Conservation (phyloP, 2,888 invertebrate genomes). For the Morpho helenor region DNA sequence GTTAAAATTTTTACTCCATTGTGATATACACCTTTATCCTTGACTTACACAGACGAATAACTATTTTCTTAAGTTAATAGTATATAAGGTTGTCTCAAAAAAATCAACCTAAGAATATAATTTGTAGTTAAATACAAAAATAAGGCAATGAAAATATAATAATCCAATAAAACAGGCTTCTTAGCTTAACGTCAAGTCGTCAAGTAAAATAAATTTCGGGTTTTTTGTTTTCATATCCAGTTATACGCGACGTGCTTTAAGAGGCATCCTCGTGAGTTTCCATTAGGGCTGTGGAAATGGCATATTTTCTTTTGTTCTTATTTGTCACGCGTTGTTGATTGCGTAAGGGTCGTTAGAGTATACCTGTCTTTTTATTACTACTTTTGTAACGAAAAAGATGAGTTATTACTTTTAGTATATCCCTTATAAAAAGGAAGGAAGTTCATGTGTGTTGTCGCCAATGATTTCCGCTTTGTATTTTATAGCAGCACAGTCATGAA, state of each 20-base stretch:
- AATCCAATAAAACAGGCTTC: constrained; percentile 10
- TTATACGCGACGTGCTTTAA: constrained; percentile 11
- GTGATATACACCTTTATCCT: too few species aligned
- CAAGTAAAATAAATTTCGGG: constrained; percentile 7
- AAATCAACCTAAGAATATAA: too few species aligned
- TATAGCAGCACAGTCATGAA: too few species aligned
- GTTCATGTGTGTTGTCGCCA: too few species aligned
- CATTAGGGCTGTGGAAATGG: constrained; percentile 10
- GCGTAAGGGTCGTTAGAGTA: constrained; percentile 4
- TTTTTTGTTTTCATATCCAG: constrained; percentile 11
- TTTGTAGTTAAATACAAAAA: not conserved
- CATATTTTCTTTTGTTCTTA: constrained; percentile 9
- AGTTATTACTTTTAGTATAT: constrained; percentile 1
- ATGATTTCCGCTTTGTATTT: too few species aligned
- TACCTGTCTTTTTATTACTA: constrained; percentile 4
- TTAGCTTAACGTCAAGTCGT: constrained; percentile 7
- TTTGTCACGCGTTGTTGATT: constrained; percentile 10
- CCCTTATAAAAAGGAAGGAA: not conserved
- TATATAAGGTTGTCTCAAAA: too few species aligned
- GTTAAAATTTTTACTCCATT: too few species aligned
- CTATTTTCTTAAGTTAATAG: too few species aligned
- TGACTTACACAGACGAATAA: too few species aligned
- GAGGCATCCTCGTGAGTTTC: constrained; percentile 11
- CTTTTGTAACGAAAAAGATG: not conserved
- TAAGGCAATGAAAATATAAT: constrained; percentile 2